Base-by-base conservation (phyloP, 2,797 vertebrate species). In the Nannoperca obscura region DNA sequence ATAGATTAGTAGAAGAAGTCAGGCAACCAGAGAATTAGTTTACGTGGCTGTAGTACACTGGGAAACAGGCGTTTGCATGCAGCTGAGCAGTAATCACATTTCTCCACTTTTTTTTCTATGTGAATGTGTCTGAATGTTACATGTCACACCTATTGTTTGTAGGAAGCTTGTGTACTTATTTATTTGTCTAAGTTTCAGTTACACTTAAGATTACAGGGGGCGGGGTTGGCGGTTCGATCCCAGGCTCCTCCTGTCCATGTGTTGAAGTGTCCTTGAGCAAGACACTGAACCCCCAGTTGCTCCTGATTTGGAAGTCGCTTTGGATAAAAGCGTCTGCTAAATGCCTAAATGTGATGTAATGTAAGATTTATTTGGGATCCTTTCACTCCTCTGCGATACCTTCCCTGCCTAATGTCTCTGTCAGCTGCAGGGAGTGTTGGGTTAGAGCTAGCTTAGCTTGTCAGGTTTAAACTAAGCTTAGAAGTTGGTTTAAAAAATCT, bases 21-120 rank as follows among this genome's bases (percentile, higher is more conserved):
- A 22, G 9, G 36, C 59, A 55, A 62, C 68, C 58, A 9, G 24
- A 64, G 30, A 15, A 58, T 36, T 34, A 65, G 54, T 78, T 60
- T 40, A 58, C 34, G 15, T 5, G 38, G 11, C 24, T 34, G 59
- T n/a, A n/a, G 55, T 53, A 54, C 69, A 53, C 2, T 12, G 47
- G 22, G 52, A 71, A 42, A 53, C 17, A 20, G 6, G 1, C 5
- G 20, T 68, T 59, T 8, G 11, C 30, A 32, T 10, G 44, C 38
- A 49, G 50, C 61, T 15, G 11, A 4, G 24, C 38, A 1, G n/a
- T 42, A 20, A 65, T 62, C 40, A 15, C 14, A 55, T 49, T 47
- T 9, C 46, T 47, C 46, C 7, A n/a, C 17, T 34, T n/a, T 19
- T 14, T 42, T 44, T 54, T 10, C 27, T 2, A 13, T 1, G 58